Percentiles rank a stretch among this genome's conserved stretches.
Evolutionary conservation across 2,797 vertebrate species (phyloP).

Genomic region (Momotus momota): DNA sequence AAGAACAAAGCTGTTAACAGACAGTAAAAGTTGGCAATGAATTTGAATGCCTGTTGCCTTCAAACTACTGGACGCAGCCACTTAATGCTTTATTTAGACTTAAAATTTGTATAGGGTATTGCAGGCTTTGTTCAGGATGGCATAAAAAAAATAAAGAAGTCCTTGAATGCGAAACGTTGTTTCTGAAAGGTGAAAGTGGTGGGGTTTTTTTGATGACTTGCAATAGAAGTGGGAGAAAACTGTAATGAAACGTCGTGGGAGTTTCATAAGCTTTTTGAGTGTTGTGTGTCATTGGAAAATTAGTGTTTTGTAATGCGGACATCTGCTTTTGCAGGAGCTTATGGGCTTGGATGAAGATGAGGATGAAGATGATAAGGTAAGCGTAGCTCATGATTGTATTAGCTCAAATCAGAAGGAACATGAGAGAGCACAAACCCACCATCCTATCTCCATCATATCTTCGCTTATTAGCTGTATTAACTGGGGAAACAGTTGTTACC

Average conservation of each 20-base stretch:
- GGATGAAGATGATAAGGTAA: slow-evolving; percentile 96
- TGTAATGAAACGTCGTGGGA: background rate
- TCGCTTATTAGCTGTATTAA: background rate
- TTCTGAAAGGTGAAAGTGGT: slow-evolving; percentile 1
- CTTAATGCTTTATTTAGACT: slow-evolving; percentile 55
- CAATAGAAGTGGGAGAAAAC: slow-evolving; percentile 13
- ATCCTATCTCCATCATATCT: background rate
- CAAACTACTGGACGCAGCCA: slow-evolving; percentile 12
- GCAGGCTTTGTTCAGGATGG: background rate
- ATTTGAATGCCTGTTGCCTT: slow-evolving; percentile 59
- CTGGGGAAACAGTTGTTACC: background rate
- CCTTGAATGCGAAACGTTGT: background rate
- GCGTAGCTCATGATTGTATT: fast-evolving
- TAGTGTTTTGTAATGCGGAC: slow-evolving; percentile 16
- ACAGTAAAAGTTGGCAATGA: slow-evolving; percentile 35
- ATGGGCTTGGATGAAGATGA: slow-evolving; percentile 91
- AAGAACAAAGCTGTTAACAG: slow-evolving; percentile 71
- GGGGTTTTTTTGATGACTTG: background rate
- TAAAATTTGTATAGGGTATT: slow-evolving; percentile 25
- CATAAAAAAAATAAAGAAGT: background rate
- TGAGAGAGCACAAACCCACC: background rate
- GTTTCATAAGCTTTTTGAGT: slow-evolving; percentile 24
- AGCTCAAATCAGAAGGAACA: background rate
- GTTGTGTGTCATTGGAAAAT: background rate
- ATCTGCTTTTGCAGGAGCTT: slow-evolving; percentile 84